Evolutionary conservation across 2,113 vertebrate genomes (phyloP).

Genomic region (Parus major): DNA sequence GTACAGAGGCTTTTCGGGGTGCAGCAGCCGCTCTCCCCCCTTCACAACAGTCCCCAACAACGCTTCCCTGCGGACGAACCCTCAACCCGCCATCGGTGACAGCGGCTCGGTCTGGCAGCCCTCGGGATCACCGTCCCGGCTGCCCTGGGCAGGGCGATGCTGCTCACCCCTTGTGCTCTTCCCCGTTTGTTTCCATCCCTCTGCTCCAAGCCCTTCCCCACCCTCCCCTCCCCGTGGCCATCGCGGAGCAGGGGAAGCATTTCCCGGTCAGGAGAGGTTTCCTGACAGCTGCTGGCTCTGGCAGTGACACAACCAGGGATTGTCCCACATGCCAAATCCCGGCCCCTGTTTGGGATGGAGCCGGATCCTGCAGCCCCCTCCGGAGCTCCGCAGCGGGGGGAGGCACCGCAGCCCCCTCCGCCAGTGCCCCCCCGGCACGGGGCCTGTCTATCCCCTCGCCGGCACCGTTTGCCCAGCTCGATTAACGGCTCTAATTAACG

Average conservation of each 20-base stretch:
- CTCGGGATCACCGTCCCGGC: fast-evolving
- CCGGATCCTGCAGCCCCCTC: background rate
- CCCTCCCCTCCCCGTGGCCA: background rate
- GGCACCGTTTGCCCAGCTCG: conserved; percentile 32
- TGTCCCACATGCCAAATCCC: background rate
- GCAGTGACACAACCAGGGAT: background rate
- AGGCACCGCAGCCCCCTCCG: background rate
- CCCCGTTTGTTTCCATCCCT: background rate
- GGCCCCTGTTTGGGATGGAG: fast-evolving
- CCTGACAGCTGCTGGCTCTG: background rate
- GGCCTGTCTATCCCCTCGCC: background rate
- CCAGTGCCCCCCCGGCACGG: background rate
- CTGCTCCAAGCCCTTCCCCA: background rate
- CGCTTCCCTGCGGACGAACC: fast-evolving
- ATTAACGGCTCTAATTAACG: conserved; percentile 47
- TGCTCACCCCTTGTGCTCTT: background rate
- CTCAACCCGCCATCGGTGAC: background rate
- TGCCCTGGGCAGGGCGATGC: background rate
- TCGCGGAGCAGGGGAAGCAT: background rate
- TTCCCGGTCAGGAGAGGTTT: conserved; percentile 16
- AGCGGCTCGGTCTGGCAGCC: background rate
- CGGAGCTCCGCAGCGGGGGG: fast-evolving
- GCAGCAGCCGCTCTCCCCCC: fast-evolving
- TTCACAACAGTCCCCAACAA: fast-evolving
- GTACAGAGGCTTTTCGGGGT: background rate